Conservation (phyloP, 2,797 vertebrate genomes). For the Orestias chungarensis region DNA sequence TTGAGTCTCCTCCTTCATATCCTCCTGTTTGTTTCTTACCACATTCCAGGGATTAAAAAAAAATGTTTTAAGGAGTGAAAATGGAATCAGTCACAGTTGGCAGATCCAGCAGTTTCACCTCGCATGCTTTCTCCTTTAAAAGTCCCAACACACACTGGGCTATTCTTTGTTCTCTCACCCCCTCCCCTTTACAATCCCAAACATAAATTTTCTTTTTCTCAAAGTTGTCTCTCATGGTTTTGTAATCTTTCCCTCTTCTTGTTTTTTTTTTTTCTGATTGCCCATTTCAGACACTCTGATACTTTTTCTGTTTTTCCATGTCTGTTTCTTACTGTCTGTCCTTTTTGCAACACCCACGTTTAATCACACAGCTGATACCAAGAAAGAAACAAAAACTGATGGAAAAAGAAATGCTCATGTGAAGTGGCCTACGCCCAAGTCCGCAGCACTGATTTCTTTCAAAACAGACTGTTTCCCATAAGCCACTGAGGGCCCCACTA, state of each 20-base stretch:
- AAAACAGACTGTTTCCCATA: conserved; percentile 46
- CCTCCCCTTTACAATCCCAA: conserved; percentile 16
- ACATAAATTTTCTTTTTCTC: conserved; percentile 59
- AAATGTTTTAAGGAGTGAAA: conserved; percentile 41
- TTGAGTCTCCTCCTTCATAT: conserved; percentile 21
- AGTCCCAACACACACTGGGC: conserved; percentile 35
- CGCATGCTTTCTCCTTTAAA: conserved; percentile 39
- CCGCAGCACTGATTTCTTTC: conserved; percentile 47
- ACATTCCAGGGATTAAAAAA: conserved; percentile 55
- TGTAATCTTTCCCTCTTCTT: conserved; percentile 37
- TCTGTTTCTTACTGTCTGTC: conserved; percentile 8
- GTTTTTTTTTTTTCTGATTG: conserved; percentile 24
- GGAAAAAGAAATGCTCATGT: conserved; percentile 34
- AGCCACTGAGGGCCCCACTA: conserved; percentile 49
- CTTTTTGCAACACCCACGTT: not conserved
- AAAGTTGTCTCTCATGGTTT: conserved; percentile 29
- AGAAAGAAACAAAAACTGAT: conserved; percentile 30
- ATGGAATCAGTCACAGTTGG: conserved; percentile 49
- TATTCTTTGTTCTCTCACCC: conserved; percentile 23
- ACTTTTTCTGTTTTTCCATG: conserved; percentile 7
- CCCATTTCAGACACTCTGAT: conserved; percentile 21
- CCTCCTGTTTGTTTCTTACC: conserved; percentile 20
- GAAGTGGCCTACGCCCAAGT: conserved; percentile 32
- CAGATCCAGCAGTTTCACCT: conserved; percentile 44
- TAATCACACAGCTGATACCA: conserved; percentile 22